Percentiles rank a stretch among this genome's conserved stretches.
Evolutionary conservation across 2,888 invertebrate species (phyloP).

Genomic region (Acanthacorydalis orientalis): DNA sequence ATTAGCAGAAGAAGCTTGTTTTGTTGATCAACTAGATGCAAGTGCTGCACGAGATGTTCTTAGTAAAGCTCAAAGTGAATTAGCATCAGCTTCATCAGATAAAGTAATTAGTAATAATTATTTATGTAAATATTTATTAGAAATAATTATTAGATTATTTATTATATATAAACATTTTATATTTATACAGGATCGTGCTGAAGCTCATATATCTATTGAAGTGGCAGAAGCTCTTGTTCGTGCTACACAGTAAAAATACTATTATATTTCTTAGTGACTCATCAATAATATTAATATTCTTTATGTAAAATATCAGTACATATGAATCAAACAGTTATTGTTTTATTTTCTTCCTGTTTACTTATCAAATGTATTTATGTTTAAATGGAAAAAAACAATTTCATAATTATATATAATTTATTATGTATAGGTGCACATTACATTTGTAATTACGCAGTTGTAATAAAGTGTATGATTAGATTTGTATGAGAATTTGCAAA

Average conservation of each 20-base stretch:
- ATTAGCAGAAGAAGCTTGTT: conserved; percentile 89
- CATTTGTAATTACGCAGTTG: too few species aligned
- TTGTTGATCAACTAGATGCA: conserved; percentile 64
- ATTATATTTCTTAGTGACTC: background rate
- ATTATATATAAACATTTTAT: conserved; percentile 2
- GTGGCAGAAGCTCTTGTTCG: conserved; percentile 87
- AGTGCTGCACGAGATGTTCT: conserved; percentile 69
- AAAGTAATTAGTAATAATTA: conserved; percentile 34
- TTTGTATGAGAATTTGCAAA: too few species aligned
- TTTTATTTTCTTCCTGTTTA: too few species aligned
- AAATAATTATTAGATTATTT: too few species aligned
- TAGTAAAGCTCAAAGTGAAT: conserved; percentile 65
- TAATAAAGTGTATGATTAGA: too few species aligned
- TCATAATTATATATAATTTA: too few species aligned
- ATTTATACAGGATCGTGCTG: conserved; percentile 52
- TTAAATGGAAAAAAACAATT: too few species aligned
- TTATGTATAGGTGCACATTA: too few species aligned
- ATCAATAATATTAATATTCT: too few species aligned
- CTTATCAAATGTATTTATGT: too few species aligned
- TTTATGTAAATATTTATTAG: background rate
- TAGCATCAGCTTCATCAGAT: conserved; percentile 66
- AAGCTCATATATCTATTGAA: conserved; percentile 86
- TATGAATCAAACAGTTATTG: too few species aligned
- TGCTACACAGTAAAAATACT: conserved; percentile 44
- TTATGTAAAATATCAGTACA: too few species aligned